Percentiles rank a stretch among this genome's conserved stretches.
These are phyloP conservation scores for Epistrophe eligans DNA, from an alignment of 2,888 invertebrate genomes.

Conservation along the genomic window DNA sequence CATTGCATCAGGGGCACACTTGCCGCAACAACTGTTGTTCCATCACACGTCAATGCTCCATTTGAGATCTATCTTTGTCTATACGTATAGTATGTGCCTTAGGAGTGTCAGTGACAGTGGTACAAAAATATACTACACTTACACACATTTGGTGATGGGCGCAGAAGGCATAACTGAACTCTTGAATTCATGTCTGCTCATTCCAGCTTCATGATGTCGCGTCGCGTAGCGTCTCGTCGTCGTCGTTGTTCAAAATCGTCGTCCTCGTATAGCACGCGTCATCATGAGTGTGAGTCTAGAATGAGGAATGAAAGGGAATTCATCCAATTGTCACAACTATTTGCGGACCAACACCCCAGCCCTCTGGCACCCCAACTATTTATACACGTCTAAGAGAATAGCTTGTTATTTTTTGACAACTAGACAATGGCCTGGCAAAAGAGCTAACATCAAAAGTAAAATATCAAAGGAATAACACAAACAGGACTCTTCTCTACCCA, in stretches of 20 bases:
- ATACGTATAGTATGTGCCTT: too few species aligned
- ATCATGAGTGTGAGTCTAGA: constrained; percentile 31
- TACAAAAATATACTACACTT: constrained; percentile 14
- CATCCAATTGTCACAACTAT: constrained; percentile 75
- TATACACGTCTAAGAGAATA: constrained; percentile 39
- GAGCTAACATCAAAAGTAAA: constrained; percentile 62
- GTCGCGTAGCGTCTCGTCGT: constrained; percentile 20
- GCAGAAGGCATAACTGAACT: constrained; percentile 33
- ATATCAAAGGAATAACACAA: constrained; percentile 46
- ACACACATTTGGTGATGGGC: constrained; percentile 13
- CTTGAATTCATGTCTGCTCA: constrained; percentile 22
- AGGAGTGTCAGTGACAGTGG: constrained; percentile 34
- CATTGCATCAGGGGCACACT: constrained; percentile 38
- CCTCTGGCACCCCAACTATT: constrained; percentile 5
- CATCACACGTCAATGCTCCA: constrained; percentile 58
- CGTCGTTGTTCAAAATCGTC: not conserved
- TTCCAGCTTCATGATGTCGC: constrained; percentile 19
- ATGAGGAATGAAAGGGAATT: constrained; percentile 67
- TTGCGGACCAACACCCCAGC: constrained; percentile 45
- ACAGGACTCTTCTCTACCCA: constrained; percentile 11
- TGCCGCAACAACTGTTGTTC: constrained; percentile 59
- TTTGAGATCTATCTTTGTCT: constrained; percentile 48
- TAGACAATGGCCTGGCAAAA: constrained; percentile 72
- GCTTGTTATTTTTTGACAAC: constrained; percentile 74
- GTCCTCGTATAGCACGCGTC: constrained; percentile 32